Conservation (phyloP, 2,888 invertebrate species). For the Tubulanus polymorphus region DNA sequence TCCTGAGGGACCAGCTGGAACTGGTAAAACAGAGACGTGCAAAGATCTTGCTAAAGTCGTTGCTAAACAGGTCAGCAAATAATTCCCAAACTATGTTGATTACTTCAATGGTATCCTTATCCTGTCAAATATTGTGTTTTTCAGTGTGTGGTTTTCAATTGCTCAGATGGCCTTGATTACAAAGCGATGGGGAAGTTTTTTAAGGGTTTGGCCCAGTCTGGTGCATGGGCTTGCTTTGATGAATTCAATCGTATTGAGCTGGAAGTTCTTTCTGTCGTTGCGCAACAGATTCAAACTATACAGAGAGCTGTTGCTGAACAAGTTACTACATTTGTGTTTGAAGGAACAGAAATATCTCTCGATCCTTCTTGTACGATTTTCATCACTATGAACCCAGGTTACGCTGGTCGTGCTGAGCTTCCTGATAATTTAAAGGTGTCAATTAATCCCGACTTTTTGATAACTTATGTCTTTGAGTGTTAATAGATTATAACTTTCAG, state of each 20-base stretch:
- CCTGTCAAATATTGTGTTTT: slow-evolving; percentile 3
- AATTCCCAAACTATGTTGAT: neutral
- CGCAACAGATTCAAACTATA: slow-evolving; percentile 53
- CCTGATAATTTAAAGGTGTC: slow-evolving; percentile 54
- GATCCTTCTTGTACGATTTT: slow-evolving; percentile 53
- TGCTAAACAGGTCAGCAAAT: slow-evolving; percentile 47
- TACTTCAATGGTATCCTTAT: neutral
- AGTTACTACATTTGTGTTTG: slow-evolving; percentile 45
- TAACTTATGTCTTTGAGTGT: too few relatives aligned
- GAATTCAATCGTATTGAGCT: slow-evolving; percentile 54
- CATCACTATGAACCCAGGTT: slow-evolving; percentile 54
- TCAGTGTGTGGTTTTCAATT: slow-evolving; percentile 54
- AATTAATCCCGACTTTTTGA: neutral
- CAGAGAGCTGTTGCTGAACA: slow-evolving; percentile 52
- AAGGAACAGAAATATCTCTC: slow-evolving; percentile 49
- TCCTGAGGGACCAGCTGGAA: slow-evolving; percentile 53
- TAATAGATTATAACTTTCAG: too few relatives aligned
- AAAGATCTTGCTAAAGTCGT: slow-evolving; percentile 53
- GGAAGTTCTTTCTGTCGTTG: slow-evolving; percentile 53
- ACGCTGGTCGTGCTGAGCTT: slow-evolving; percentile 51
- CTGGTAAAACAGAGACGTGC: slow-evolving; percentile 53
- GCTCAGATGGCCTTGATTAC: slow-evolving; percentile 53
- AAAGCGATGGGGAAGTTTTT: slow-evolving; percentile 55
- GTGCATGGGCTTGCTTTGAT: slow-evolving; percentile 54
- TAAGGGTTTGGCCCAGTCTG: slow-evolving; percentile 53